Base-by-base conservation (phyloP, 2,797 vertebrate genomes). In the Pangasius mekongensis region DNA sequence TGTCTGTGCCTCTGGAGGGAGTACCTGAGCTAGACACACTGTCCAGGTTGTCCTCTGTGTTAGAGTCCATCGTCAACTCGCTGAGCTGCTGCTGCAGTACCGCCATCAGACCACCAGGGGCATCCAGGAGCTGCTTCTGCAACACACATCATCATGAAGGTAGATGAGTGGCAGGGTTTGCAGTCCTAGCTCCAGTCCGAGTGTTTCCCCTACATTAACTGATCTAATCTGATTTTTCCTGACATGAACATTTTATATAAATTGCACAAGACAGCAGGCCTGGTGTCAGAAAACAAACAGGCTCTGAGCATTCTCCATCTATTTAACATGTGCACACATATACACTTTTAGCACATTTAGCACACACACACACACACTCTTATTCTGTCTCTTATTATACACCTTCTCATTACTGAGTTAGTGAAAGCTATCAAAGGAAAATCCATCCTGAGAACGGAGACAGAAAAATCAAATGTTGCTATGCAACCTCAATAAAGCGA, bases 31-130 rank as follows among this genome's bases (percentile, higher is more conserved):
- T 97, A 0, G 94, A 95, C 43, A 93, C 93, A 88, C 94, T 95
- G 91, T 97, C 95, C 66, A 90, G 90, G 11, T 91, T 60, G 33
- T 91, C 93, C 62, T 93, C 94, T 83, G 89, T 90, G 49, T 90
- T 91, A 18, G 91, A 80, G 1, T 96, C 93, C 67, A 97, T 90
- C 64, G 95, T 95, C 91, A 98, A 92, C 87, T 97, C 96, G 78
- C 96, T 96, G 90, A 98, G 94, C 92, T 98, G 97, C 93, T 97
- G 96, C 66, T 97, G 97, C 93, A 98, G 90, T n/a, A 95, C 94
- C 94, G 96, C 96, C 94, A 98, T 94, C 91, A 97, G 94, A 58
- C 93, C 96, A 96, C 84, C 96, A 87, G 94, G 97, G 92, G 94
- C 94, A 86, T 92, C 95, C 91, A 95, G 94, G 76, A 96, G 94